Evolutionary conservation across 2,797 vertebrate genomes (phyloP), one percentile per base, ranked within the genome.

Genomic region (Salmo trutta): DNA sequence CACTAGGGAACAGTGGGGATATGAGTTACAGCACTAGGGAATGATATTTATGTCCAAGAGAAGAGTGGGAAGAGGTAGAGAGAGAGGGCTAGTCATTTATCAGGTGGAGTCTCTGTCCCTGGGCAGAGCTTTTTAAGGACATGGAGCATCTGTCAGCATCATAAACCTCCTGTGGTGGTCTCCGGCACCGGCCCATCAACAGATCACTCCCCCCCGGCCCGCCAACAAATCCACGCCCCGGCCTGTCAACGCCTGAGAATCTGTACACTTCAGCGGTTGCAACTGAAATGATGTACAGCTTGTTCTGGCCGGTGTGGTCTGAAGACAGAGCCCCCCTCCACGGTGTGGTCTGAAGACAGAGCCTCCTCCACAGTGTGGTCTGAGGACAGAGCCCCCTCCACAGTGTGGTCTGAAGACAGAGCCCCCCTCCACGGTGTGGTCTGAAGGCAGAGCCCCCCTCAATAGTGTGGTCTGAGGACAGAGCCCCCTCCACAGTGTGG

Each of bases 91-190:
- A 59, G 75, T 79, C 83, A 84, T 86, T 84, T 78, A 87, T 87
- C 83, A 80, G 82, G 77, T 86, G 77, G 66, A 56, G 79, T 78
- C 68, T 51, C 83, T 75, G 81, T 14, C 53, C 80, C 47, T 78
- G 73, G 81, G 82, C 74, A 78, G 68, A 82, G 87, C 77, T 73
- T 88, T 88, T 83, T 85, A 89, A 88, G 83, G 85, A 86, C 85
- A 87, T 65, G 52, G 12, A 59, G n/a, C 33, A 69, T 73, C 64
- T 75, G 53, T 67, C 65, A 33, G 31, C 36, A 52, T 64, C 77
- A 75, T 75, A 79, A 75, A 75, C 52, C 77, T 64, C 73, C 79
- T 80, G 31, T 24, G 15, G 65, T 56, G 77, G 71, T 78, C 31
- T 67, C 72, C 59, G n/a, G 52, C 31, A 36, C 6, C 36, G 6